Conservation (phyloP, 2,113 vertebrate species). For the Talpa occidentalis region DNA sequence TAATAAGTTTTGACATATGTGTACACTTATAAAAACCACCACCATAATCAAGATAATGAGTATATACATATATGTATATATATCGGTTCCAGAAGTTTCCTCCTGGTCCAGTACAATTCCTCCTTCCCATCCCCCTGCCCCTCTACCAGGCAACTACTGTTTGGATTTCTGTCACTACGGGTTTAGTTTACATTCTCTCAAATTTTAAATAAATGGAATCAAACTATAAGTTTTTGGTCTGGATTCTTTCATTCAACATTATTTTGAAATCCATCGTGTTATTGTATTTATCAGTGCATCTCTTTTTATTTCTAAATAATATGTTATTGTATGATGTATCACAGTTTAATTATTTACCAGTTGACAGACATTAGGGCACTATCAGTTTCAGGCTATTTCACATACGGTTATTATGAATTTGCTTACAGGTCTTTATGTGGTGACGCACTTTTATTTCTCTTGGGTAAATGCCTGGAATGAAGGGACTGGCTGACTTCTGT, state of each 20-base stretch:
- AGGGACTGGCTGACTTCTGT: not conserved
- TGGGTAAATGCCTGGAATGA: not conserved
- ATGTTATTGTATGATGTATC: not conserved
- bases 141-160: not conserved
- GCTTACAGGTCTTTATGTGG: not conserved
- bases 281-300: not conserved
- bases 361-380: not conserved
- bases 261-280: not conserved
- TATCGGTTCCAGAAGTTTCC: not conserved
- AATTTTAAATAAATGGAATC: conserved; percentile 19
- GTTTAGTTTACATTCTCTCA: not conserved
- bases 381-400: not conserved
- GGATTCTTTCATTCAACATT: not conserved
- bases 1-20: not conserved
- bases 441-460: not conserved
- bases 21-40: not conserved
- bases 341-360: not conserved
- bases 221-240: not conserved
- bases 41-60: conserved; percentile 1
- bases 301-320: not conserved
- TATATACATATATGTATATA: not conserved
- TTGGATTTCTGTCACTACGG: not conserved
- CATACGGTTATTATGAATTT: not conserved
- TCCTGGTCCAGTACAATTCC: not conserved
- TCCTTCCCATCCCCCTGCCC: not conserved